Base-by-base conservation (phyloP, 1,140 invertebrate species). In the Drosophila aff. region DNA sequence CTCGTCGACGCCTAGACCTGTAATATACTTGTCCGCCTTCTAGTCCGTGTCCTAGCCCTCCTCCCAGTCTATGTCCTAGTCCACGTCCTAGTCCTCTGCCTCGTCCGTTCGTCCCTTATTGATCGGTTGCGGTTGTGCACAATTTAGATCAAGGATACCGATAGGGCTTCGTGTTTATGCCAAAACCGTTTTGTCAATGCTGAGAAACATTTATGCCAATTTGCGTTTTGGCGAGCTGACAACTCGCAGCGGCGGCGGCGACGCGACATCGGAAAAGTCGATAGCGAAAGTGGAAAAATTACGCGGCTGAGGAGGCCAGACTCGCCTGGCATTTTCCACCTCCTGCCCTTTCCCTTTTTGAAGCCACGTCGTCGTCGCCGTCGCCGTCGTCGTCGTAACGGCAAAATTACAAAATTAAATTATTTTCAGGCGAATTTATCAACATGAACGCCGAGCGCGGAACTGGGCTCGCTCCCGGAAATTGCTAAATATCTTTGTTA, bases 111-210 rank as follows among this genome's bases (percentile, higher is more conserved):
- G 40, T 76, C 44, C 63, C 74, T 81, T 89, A 87, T 87, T 87
- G 83, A 87, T 87, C 80, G 84, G 76, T 83, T 81, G 84, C 84
- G 83, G 84, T 87, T 89, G 81, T 87, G 84, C 83, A 77, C 83
- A 87, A 87, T 87, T 87, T 87, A 87, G 83, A 87, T 87, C 83
- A 87, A 87, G 83, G 83, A 87, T 87, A 89, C 72, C 77, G 83
- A 87, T 87, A 89, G 62, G 84, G 43, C 62, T 62, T 46, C 44
- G 78, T 71, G 80, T 78, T 89, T 67, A 76, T 87, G 83, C 76
- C 76, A 68, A 76, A 78, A 80, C 33, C 84, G 72, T 89, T 87
- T 87, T 87, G 83, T 87, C 83, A 87, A 84, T 80, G 80, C 80
- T 69, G 68, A 83, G 53, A 78, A 87, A 74, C 68, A 76, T 89